Evolutionary conservation across 2,888 invertebrate genomes (phyloP), one percentile per base, ranked within the genome.

Genomic region (Empis stercorea): DNA sequence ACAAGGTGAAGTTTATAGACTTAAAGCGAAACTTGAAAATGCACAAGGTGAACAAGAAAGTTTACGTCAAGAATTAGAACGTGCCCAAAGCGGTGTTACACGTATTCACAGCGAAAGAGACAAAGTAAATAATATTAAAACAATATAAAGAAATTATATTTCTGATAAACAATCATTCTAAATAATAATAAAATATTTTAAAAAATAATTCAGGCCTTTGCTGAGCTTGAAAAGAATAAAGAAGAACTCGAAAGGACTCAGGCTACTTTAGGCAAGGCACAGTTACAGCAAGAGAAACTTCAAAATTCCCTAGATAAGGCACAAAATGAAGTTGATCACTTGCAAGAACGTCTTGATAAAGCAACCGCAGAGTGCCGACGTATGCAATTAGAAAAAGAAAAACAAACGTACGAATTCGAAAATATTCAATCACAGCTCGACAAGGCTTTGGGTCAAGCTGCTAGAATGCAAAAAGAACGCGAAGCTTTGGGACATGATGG

Each of bases 41-140:
- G 91, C 92, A 67, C 91, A 92, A 74, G 87, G 87, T 50, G 93
- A 94, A 71, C 89, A 91, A 64, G 91, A 92, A 63, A 91, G 88
- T 64, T 74, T 93, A 56, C 85, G 89, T 54, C 92, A 93, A 64
- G 93, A 94, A 69, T 82, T 92, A 65, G 93, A 94, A 66, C 79
- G 78, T 71, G 78, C 86, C 34, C 91, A 92, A 68, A 78, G 84
- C 34, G 79, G 85, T 45, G 81, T 91, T 51, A 84, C 86, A 52
- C 79, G 91, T 52, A 76, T 91, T 56, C 89, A 89, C 65, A 84
- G 86, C 30, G 93, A 93, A 69, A 77, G 91, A 51, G 93, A 93
- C 65, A 84, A 87, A 62, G 68, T 68, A 60, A 27, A 20, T 20
- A 20, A 20, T 20, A n/a, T 20, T 20, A 20, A 20, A 20, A 20